Base-by-base conservation (phyloP, 2,888 invertebrate genomes). In the Dryomyza anilis region DNA sequence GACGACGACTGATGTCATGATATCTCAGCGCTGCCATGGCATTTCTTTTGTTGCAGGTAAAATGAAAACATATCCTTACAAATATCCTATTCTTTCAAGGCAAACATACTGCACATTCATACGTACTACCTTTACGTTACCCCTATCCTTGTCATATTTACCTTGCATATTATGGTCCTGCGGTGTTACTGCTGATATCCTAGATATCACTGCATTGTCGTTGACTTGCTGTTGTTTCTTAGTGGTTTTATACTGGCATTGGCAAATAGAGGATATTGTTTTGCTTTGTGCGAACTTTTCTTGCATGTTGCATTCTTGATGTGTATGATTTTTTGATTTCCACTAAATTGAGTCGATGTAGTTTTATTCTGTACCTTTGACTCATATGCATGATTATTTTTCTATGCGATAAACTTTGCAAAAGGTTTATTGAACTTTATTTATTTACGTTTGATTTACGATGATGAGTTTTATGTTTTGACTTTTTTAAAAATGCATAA, bases 311-410 rank as follows among this genome's bases (percentile, higher is more conserved):
- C 5, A 62, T 46, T 59, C 39, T 55, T 66, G 58, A 45, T 33
- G 65, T 33, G 30, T 67, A 65, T 39, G 68, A 60, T 62, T 65
- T 50, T 71, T 69, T 71, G 73, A 73, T 73, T 73, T 73, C 72
- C 73, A 70, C 72, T 73, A 72, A 73, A 73, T 73, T 73, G 71
- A 71, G 69, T 73, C 70, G 73, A 73, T 71, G 71, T 72, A 71
- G 71, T 72, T 10, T 21, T 33, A 43, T 19, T n/a, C n/a, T n/a
- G n/a, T n/a, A n/a, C n/a, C n/a, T n/a, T n/a, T n/a, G n/a, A n/a
- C n/a, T n/a, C n/a, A n/a, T n/a, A n/a, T n/a, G n/a, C n/a, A n/a
- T n/a, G n/a, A n/a, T n/a, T n/a, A n/a, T 14, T 14, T 6, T 36
- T 39, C 12, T 39, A 48, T 52, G 16, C 6, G 16, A 19, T n/a